These are phyloP conservation scores for Drosophila lini DNA, from an alignment of 1,140 invertebrate genomes.

Conservation along the genomic window DNA sequence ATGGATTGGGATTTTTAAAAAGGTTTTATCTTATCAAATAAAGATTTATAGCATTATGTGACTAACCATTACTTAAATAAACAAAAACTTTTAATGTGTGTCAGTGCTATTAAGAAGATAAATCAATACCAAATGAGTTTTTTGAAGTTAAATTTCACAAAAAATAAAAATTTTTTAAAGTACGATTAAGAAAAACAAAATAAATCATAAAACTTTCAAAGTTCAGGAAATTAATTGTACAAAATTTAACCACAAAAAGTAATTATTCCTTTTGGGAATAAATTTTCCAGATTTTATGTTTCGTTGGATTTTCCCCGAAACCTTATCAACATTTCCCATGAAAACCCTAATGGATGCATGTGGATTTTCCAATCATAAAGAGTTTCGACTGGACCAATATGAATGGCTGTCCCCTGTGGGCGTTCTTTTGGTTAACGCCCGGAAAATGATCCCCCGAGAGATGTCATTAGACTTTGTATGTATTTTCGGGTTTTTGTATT, in stretches of 20 bases:
- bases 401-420: conserved; percentile 28
- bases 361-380: not conserved
- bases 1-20: not conserved
- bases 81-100: not conserved
- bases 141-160: not conserved
- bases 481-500: conserved; percentile 43
- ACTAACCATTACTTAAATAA: not conserved
- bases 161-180: not conserved
- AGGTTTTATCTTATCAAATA: not conserved
- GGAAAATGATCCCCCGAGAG: conserved; percentile 18
- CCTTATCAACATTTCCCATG: not conserved
- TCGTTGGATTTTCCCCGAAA: not conserved
- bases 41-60: not conserved
- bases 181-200: not conserved
- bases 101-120: no score
- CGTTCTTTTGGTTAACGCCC: conserved; percentile 40
- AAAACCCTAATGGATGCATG: not conserved
- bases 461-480: conserved; percentile 27
- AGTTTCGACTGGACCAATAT: conserved; percentile 1
- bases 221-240: not conserved
- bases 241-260: not conserved
- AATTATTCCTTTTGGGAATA: not conserved
- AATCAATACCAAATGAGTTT: not conserved
- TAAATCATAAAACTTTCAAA: not conserved
- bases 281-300: no score